Evolutionary conservation across 1,140 invertebrate species (phyloP).

Genomic region (Penaeus vannamei): DNA sequence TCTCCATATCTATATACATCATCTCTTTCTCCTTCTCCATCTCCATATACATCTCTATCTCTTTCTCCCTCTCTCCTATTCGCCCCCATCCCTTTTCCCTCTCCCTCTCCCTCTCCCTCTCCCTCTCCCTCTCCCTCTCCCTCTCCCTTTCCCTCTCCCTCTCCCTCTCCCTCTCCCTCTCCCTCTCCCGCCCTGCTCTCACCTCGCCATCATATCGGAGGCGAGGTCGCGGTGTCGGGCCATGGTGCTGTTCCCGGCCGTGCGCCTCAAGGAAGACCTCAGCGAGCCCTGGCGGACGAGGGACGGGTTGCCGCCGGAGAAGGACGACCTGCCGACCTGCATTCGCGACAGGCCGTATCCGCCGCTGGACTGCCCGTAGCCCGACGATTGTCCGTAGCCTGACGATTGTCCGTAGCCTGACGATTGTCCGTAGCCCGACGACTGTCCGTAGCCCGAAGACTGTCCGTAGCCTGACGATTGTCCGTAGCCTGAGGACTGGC

Average conservation of each 20-base stretch:
- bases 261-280: slow-evolving; percentile 41
- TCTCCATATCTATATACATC: too few species aligned
- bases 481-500: slow-evolving; percentile 48
- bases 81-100: neutral
- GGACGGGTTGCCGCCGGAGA: slow-evolving; percentile 35
- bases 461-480: slow-evolving; percentile 55
- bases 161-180: neutral
- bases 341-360: slow-evolving; percentile 44
- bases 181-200: neutral
- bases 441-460: slow-evolving; percentile 50
- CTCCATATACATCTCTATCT: neutral
- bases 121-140: neutral
- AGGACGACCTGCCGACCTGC: slow-evolving; percentile 46
- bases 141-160: neutral
- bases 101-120: neutral
- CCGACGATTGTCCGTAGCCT: slow-evolving; percentile 40
- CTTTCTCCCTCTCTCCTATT: neutral
- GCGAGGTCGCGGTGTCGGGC: slow-evolving; percentile 51
- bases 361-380: slow-evolving; percentile 37
- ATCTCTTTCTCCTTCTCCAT: neutral
- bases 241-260: slow-evolving; percentile 50
- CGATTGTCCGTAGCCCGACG: slow-evolving; percentile 49
- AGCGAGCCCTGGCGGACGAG: slow-evolving; percentile 35
- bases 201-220: slow-evolving; percentile 63
- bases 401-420: slow-evolving; percentile 21